A percentile compares a stretch with the other conserved stretches of the same genome.
Evolutionary conservation across 2,797 vertebrate species (phyloP).

Genomic region (Labroides dimidiatus): DNA sequence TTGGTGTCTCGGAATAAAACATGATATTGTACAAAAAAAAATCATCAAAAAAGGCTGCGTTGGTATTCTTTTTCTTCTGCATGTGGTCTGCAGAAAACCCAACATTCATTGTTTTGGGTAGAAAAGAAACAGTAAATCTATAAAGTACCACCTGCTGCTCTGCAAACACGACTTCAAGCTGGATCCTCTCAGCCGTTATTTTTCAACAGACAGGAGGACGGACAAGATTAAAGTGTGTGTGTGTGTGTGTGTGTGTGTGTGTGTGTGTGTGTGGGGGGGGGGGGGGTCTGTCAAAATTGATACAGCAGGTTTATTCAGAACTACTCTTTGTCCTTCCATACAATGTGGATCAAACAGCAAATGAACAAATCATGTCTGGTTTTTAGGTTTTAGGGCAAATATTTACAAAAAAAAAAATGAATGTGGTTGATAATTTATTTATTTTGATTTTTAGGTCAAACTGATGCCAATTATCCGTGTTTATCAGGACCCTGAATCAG

Average conservation of each 20-base stretch:
- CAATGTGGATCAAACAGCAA: constrained; percentile 8
- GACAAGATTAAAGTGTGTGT: constrained; percentile 24
- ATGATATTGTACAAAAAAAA: neutral
- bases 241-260: no score
- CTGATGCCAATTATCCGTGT: no score
- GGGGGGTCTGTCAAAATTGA: constrained; percentile 45
- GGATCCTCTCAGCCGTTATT: constrained; percentile 45
- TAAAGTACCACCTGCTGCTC: constrained; percentile 57
- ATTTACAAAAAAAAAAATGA: no score
- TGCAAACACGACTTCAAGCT: constrained; percentile 55
- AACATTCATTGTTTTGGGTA: constrained; percentile 58
- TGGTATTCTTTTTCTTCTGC: constrained; percentile 21
- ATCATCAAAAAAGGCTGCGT: constrained; percentile 1
- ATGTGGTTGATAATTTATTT: no score
- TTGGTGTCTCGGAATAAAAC: neutral
- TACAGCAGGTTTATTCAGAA: constrained; percentile 34
- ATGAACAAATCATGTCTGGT: constrained; percentile 3
- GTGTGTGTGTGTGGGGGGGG: no score
- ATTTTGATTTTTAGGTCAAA: no score
- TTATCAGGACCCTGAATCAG: no score
- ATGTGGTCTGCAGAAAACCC: constrained; percentile 48
- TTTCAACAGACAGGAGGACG: constrained; percentile 38
- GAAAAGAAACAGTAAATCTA: constrained; percentile 56
- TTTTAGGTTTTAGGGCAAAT: neutral
- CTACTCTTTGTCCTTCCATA: constrained; percentile 28